Evolutionary conservation across 2,113 vertebrate genomes (phyloP), one percentile per base, ranked within the genome.

Genomic region (Tachuris rubrigastra): DNA sequence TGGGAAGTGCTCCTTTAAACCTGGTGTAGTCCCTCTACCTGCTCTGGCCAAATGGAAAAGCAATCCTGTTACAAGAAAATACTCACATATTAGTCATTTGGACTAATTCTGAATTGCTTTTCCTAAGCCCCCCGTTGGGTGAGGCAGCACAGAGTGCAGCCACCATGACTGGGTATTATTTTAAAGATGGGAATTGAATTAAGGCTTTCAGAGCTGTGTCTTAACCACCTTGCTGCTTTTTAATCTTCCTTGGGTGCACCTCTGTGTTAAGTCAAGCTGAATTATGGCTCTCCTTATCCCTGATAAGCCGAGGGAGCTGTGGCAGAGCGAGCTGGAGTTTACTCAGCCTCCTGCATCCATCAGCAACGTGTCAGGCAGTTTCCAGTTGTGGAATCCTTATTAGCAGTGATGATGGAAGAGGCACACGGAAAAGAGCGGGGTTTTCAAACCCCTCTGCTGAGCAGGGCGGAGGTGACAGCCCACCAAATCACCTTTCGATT

Each of bases 401-500:
- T 55, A 80, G 25, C 24, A 17, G 87, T 2, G 89, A 55, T 91
- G 95, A 94, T 94, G 95, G 95, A 91, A 92, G 91, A 94, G 95
- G 82, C 82, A 44, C 89, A 78, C 15, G 56, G 89, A 95, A 63
- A 44, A 84, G 68, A 77, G 87, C 2, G 76, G 92, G 65, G 79
- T 21, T 81, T 95, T 74, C 90, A 60, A 90, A 93, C 27, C 82
- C 87, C 90, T 73, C 55, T 59, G 23, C 5, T 10, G 71, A 91
- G 79, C 13, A 0, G 3, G 14, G 0, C 12, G 68, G 92, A 93
- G 78, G 93, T 92, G 95, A 90, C 92, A 92, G 96, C 92, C 91
- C 96, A 74, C 94, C 95, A 92, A 96, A 96, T 97, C 96, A 96
- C 96, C 96, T 96, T 89, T 3, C 68, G 93, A 68, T 95, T 31